Base-by-base conservation (phyloP, 2,797 vertebrate genomes). In the Sebastes minor region DNA sequence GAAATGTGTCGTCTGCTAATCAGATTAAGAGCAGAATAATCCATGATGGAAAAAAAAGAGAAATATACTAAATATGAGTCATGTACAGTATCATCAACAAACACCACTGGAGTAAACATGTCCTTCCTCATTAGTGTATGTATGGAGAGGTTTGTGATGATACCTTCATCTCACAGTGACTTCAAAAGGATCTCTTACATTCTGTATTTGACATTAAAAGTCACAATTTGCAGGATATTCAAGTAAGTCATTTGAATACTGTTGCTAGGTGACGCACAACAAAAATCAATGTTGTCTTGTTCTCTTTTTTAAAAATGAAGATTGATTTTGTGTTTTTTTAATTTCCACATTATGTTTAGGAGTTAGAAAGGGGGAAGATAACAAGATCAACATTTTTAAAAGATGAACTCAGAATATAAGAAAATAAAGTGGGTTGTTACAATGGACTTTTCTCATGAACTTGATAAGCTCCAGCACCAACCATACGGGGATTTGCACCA, bases 1-100 rank as follows among this genome's bases (percentile, higher is more conserved):
- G 76, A 91, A 92, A 94, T 86, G 90, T 92, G 91, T 90, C 82
- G 27, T 87, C 86, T 88, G 71, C 69, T 90, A 90, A 91, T 94
- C 90, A 91, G 88, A 92, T 90, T 93, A 87, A 87, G 23, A 80
- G 53, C 57, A 80, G 46, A 80, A 85, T 89, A 91, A 93, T 91
- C 88, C 76, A 60, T 7, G 46, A 72, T 71, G 71, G 27, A 13
- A 38, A 71, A 77, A 82, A 71, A 25, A 53, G 2, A 53, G 8
- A 76, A 71, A 66, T 25, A 8, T n/a, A 23, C 59, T 73, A 65
- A 81, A 65, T 72, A 78, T 83, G 63, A 76, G 56, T 73, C 42
- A 78, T 49, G 23, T 60, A 60, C n/a, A 66, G 18, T 76, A 71
- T 88, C 62, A 87, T 73, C 42, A 70, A 59, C 56, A 82, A 75